phyloP scores from a whole-genome alignment of 2,113 vertebrate species.

The Beaufortia kweichowensis region DNA sequence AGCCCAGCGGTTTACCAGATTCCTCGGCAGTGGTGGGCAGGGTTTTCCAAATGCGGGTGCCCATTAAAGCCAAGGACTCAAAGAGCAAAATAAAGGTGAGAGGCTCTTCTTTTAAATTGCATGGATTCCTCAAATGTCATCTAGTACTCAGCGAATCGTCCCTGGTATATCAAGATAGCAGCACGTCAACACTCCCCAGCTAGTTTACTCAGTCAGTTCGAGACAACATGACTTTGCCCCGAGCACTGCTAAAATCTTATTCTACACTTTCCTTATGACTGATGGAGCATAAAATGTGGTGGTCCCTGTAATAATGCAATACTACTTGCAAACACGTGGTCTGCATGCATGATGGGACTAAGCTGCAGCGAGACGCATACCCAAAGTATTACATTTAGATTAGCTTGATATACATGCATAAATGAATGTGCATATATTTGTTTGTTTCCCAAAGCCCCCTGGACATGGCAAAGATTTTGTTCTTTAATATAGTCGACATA shows the following conservation, averaged over 20 bases:
- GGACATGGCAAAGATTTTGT: not conserved
- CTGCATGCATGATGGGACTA: constrained; percentile 28
- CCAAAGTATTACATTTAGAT: constrained; percentile 34
- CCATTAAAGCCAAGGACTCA: constrained; percentile 76
- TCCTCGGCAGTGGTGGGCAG: constrained; percentile 84
- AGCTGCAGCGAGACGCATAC: not conserved
- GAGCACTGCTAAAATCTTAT: constrained; percentile 46
- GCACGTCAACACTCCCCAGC: constrained; percentile 19
- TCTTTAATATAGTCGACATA: not conserved
- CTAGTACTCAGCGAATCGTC: constrained; percentile 8
- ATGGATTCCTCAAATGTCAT: constrained; percentile 8
- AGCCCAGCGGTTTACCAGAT: constrained; percentile 77
- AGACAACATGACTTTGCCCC: constrained; percentile 52
- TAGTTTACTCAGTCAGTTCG: constrained; percentile 23
- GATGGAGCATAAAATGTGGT: constrained; percentile 49
- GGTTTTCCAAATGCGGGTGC: constrained; percentile 84
- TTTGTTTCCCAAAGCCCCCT: not conserved
- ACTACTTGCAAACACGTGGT: constrained; percentile 42
- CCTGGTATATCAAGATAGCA: constrained; percentile 17
- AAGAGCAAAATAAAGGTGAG: constrained; percentile 84
- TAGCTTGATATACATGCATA: not conserved
- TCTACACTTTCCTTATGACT: constrained; percentile 44
- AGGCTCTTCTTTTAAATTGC: not conserved
- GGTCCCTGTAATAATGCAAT: constrained; percentile 41
- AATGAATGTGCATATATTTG: not conserved